These are phyloP conservation scores for Chaenocephalus aceratus DNA, from an alignment of 2,113 vertebrate genomes.

Conservation along the genomic window DNA sequence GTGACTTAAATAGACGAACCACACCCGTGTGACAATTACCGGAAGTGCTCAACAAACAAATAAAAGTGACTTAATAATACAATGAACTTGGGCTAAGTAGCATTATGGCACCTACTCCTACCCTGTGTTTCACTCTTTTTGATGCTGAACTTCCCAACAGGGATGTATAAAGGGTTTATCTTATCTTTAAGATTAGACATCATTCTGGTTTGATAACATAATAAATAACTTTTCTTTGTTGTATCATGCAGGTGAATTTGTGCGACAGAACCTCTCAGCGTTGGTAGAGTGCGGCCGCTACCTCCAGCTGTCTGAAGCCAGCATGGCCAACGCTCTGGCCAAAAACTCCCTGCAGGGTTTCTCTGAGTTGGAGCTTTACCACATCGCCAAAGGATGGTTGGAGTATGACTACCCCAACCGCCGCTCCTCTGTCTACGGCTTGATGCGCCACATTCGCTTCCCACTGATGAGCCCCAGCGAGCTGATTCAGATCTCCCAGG, in stretches of 20 bases:
- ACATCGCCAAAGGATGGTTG: slow-evolving; percentile 81
- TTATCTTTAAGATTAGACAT: not conserved
- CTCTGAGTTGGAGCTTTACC: slow-evolving; percentile 85
- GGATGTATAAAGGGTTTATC: too few species aligned
- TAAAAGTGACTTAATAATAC: too few species aligned
- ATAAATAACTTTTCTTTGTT: not conserved
- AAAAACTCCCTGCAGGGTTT: slow-evolving; percentile 81
- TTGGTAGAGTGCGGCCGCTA: slow-evolving; percentile 74
- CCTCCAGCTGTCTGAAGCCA: slow-evolving; percentile 78
- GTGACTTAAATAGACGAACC: too few species aligned
- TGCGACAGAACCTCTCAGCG: slow-evolving; percentile 79
- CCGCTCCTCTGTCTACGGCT: slow-evolving; percentile 60
- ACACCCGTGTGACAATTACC: too few species aligned
- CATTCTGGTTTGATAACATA: not conserved
- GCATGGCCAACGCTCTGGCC: slow-evolving; percentile 75
- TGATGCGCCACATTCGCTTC: slow-evolving; percentile 86
- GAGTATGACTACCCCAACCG: slow-evolving; percentile 67
- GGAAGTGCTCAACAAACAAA: too few species aligned
- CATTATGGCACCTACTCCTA: too few species aligned
- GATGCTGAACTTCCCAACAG: too few species aligned
- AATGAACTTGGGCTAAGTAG: too few species aligned
- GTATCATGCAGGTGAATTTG: slow-evolving; percentile 71
- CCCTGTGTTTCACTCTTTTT: too few species aligned
- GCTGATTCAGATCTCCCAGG: slow-evolving; percentile 86
- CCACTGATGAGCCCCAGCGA: slow-evolving; percentile 85